Evolutionary conservation across 2,888 invertebrate genomes (phyloP).

Genomic region (Conops quadrifasciatus): DNA sequence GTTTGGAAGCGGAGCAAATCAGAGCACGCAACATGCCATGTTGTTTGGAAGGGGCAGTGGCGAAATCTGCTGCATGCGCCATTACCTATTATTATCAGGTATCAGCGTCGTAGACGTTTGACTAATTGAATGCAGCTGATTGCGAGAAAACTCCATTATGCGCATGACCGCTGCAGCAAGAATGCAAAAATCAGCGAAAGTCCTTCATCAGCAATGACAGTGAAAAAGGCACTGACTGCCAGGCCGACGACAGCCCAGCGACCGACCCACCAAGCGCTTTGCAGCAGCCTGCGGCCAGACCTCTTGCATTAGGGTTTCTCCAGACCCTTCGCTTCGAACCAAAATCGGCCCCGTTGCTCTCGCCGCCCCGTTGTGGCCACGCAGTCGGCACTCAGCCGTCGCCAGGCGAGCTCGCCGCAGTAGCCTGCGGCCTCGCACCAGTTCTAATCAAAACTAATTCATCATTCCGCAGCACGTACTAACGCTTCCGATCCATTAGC

Average conservation of each 20-base stretch:
- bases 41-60: not conserved
- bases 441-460: slow-evolving; percentile 49
- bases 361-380: not conserved
- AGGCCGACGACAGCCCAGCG: slow-evolving; percentile 18
- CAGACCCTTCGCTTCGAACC: not conserved
- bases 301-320: not conserved
- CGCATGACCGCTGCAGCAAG: not conserved
- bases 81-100: slow-evolving; percentile 54
- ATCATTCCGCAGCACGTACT: slow-evolving; percentile 41
- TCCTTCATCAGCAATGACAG: slow-evolving; percentile 39
- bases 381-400: not conserved
- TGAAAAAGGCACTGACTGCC: slow-evolving; percentile 32
- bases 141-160: slow-evolving; percentile 38
- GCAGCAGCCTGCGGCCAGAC: slow-evolving; percentile 5
- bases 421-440: slow-evolving; percentile 25
- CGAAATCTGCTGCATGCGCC: slow-evolving; percentile 31
- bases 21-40: slow-evolving; percentile 52
- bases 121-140: slow-evolving; percentile 58
- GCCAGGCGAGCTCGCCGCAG: too few species aligned
- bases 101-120: slow-evolving; percentile 54
- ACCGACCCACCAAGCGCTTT: slow-evolving; percentile 1
- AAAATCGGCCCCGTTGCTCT: too few species aligned
- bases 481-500: slow-evolving; percentile 56
- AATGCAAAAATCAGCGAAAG: slow-evolving; percentile 52
- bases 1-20: not conserved